phyloP scores from a whole-genome alignment of 1,140 invertebrate genomes.

The Formica selysi region DNA sequence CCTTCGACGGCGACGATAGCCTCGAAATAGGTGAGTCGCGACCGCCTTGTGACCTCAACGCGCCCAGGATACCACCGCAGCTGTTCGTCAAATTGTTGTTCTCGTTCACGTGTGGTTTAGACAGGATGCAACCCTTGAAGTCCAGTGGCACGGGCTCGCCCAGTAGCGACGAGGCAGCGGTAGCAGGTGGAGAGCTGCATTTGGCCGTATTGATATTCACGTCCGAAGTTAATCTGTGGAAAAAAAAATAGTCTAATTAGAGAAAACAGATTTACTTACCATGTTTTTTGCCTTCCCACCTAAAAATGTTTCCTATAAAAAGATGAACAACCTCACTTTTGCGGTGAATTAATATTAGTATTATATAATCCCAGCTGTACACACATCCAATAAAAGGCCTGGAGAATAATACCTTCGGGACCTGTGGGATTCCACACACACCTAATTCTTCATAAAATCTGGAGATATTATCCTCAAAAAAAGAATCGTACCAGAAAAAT shows the following conservation, averaged over 20 bases:
- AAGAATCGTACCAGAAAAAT: too few species aligned
- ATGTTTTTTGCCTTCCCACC: neutral
- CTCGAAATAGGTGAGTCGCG: constrained; percentile 75
- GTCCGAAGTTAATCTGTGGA: constrained; percentile 74
- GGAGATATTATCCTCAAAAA: too few species aligned
- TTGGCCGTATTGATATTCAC: constrained; percentile 69
- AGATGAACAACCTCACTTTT: neutral
- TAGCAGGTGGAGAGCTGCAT: constrained; percentile 33
- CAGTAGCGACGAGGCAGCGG: constrained; percentile 21
- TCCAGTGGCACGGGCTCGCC: constrained; percentile 61
- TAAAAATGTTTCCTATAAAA: neutral
- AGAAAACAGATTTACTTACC: neutral
- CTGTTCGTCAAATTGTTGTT: constrained; percentile 82
- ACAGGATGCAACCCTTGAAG: constrained; percentile 68
- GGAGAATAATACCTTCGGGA: too few species aligned
- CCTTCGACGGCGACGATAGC: constrained; percentile 39
- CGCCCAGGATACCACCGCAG: constrained; percentile 56
- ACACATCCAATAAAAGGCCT: too few species aligned
- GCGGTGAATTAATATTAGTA: neutral
- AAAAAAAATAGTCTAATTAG: neutral
- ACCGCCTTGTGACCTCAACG: constrained; percentile 58
- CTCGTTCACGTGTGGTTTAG: constrained; percentile 80
- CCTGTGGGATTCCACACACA: too few species aligned
- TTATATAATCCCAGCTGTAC: too few species aligned
- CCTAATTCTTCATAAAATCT: too few species aligned